These are phyloP conservation scores for Mystacides longicornis DNA, from an alignment of 2,888 invertebrate genomes.

Conservation along the genomic window DNA sequence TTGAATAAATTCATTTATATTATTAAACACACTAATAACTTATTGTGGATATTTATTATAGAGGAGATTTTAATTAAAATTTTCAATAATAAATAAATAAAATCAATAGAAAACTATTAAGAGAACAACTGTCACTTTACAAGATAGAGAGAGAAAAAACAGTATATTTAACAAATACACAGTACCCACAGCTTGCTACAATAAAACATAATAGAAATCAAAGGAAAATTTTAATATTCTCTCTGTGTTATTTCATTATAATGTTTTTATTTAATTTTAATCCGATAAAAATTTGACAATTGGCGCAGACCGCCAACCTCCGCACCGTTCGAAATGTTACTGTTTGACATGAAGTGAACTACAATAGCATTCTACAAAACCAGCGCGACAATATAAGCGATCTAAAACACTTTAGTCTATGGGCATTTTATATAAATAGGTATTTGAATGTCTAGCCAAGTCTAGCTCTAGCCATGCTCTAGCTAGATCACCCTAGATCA, in stretches of 20 bases:
- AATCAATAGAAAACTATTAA: neutral
- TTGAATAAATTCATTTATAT: no score
- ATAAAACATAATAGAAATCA: constrained; percentile 15
- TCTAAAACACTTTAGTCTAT: no score
- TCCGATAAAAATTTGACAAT: constrained; percentile 18
- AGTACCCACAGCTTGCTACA: neutral
- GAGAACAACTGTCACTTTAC: neutral
- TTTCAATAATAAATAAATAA: constrained; percentile 3
- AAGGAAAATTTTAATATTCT: constrained; percentile 14
- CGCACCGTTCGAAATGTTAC: constrained; percentile 11
- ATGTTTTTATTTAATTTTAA: constrained; percentile 10
- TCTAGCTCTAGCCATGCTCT: no score
- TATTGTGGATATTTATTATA: no score
- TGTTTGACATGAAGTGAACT: neutral
- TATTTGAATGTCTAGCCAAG: no score
- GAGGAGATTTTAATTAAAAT: no score
- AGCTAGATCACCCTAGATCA: no score
- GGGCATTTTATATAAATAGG: no score
- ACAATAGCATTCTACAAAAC: neutral
- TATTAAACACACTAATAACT: no score
- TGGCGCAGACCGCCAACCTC: constrained; percentile 17
- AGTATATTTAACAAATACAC: neutral
- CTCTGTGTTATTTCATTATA: constrained; percentile 18
- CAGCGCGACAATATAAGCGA: neutral
- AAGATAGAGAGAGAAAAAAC: neutral